Evolutionary conservation across 2,113 vertebrate genomes (phyloP).

Genomic region (Gobiocypris rarus): DNA sequence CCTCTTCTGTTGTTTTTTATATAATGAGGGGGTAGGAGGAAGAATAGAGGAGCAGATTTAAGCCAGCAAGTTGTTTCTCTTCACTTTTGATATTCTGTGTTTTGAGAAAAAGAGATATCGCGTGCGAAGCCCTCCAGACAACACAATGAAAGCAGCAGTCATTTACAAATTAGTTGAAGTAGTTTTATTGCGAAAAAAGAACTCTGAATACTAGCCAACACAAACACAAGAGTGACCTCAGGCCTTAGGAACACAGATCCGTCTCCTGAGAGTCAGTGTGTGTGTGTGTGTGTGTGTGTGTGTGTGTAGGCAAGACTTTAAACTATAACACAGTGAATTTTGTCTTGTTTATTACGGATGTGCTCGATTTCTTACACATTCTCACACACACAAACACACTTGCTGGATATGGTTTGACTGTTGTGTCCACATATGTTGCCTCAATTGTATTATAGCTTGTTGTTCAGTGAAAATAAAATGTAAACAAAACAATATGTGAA

Average conservation of each 20-base stretch:
- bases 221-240: constrained; percentile 42
- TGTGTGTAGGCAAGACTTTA: neutral
- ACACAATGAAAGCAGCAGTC: constrained; percentile 34
- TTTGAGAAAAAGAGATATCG: constrained; percentile 47
- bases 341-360: constrained; percentile 9
- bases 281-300: neutral
- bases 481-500: too few relatives aligned
- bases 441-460: neutral
- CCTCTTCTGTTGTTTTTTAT: constrained; percentile 19
- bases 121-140: constrained; percentile 36
- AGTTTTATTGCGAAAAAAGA: constrained; percentile 41
- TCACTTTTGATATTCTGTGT: constrained; percentile 44
- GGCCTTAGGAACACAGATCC: constrained; percentile 34
- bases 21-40: constrained; percentile 30
- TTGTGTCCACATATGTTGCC: neutral
- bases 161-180: constrained; percentile 42
- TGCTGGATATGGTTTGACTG: neutral
- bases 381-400: neutral
- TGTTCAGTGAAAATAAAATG: neutral
- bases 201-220: constrained; percentile 30
- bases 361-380: constrained; percentile 12
- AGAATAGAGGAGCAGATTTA: constrained; percentile 40
- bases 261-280: constrained; percentile 12
- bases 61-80: constrained; percentile 43
- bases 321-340: constrained; percentile 4